A percentile compares a stretch with the other conserved stretches of the same genome.
Conservation (phyloP, 2,797 vertebrate genomes). For the Tangara arthus region DNA sequence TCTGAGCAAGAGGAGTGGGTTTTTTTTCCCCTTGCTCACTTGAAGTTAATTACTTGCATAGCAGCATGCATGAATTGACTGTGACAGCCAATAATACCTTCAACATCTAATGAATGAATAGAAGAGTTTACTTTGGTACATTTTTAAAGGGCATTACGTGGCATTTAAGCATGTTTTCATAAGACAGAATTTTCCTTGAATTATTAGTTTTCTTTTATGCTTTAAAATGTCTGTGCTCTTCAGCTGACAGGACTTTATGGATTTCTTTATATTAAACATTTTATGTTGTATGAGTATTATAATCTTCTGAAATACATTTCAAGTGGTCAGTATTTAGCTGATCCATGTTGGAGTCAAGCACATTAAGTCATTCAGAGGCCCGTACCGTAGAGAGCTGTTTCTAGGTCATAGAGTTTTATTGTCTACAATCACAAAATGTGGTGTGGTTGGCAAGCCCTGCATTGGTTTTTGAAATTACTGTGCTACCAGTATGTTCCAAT, state of each 20-base stretch:
- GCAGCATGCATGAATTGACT: neutral
- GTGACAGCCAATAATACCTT: neutral
- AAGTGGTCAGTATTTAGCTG: constrained; percentile 13
- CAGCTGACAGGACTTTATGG: neutral
- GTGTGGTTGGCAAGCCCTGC: constrained; percentile 67
- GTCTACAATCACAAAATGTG: constrained; percentile 66
- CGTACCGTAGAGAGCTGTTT: constrained; percentile 45
- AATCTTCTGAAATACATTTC: constrained; percentile 28
- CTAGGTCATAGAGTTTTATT: constrained; percentile 71
- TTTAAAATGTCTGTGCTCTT: neutral
- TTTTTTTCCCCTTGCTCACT: neutral
- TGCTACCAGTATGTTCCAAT: constrained; percentile 86
- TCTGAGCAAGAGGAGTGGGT: neutral
- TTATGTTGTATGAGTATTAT: neutral
- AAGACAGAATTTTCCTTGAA: neutral
- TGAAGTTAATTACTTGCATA: neutral
- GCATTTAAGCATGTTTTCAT: neutral
- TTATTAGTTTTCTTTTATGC: neutral
- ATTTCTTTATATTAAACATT: neutral
- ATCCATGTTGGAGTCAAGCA: constrained; percentile 44
- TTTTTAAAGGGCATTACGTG: neutral
- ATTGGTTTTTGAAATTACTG: constrained; percentile 73
- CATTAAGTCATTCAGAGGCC: constrained; percentile 54
- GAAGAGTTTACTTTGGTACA: neutral
- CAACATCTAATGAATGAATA: neutral